These are phyloP conservation scores for Varanus komodoensis DNA, from an alignment of 2,113 vertebrate genomes.

Conservation along the genomic window DNA sequence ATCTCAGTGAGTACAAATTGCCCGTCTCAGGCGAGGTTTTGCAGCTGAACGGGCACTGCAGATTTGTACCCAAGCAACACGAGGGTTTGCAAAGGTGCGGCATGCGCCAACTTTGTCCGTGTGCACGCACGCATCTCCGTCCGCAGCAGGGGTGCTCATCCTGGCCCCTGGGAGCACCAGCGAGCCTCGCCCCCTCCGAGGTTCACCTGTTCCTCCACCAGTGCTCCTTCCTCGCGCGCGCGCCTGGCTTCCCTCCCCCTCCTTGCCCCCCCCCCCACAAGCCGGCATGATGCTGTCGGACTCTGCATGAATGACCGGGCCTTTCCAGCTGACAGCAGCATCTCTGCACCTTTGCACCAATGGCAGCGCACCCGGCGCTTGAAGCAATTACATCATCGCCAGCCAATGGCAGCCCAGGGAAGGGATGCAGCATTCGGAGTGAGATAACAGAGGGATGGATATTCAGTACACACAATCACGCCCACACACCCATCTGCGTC, in stretches of 20 bases:
- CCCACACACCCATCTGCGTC: constrained; percentile 13
- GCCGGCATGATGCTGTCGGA: constrained; percentile 59
- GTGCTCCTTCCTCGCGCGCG: constrained; percentile 22
- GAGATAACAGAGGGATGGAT: constrained; percentile 65
- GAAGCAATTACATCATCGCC: constrained; percentile 95
- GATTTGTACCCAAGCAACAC: constrained; percentile 5
- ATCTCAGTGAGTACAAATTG: neutral
- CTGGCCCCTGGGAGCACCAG: constrained; percentile 14
- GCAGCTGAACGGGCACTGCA: neutral
- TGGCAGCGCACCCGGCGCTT: constrained; percentile 78
- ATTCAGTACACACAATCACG: constrained; percentile 48
- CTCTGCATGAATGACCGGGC: constrained; percentile 90
- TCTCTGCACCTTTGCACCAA: constrained; percentile 84
- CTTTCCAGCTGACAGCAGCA: constrained; percentile 85
- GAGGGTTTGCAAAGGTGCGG: constrained; percentile 62
- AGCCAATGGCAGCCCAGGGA: constrained; percentile 86
- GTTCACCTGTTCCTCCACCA: constrained; percentile 48
- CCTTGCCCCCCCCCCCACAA: constrained; percentile 33
- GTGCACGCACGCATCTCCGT: too few relatives aligned
- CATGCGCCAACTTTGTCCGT: neutral
- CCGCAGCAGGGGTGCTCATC: neutral
- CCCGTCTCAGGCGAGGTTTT: neutral
- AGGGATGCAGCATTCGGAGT: constrained; percentile 81
- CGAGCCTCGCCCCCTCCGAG: constrained; percentile 13
- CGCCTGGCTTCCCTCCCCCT: too few relatives aligned